A percentile compares a stretch with the other conserved stretches of the same genome.
phyloP scores from a whole-genome alignment of 2,888 invertebrate genomes.

The Hylaea fasciaria region DNA sequence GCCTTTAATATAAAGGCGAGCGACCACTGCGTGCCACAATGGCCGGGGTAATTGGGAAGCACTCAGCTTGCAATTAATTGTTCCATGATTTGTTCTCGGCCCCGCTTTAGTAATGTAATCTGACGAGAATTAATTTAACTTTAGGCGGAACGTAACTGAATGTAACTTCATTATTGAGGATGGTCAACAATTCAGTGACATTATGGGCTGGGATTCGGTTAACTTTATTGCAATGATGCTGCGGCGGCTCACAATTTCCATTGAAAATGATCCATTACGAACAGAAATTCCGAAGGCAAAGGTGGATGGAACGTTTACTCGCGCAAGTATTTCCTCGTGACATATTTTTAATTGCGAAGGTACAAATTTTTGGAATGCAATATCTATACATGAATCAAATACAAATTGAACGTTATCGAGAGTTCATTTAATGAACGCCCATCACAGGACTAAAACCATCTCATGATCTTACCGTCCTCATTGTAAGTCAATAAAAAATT shows the following conservation, averaged over 20 bases:
- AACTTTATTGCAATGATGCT: background rate
- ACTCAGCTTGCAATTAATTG: slow-evolving; percentile 39
- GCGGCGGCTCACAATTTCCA: background rate
- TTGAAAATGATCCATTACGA: background rate
- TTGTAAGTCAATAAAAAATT: too few species aligned
- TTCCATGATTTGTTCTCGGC: slow-evolving; percentile 36
- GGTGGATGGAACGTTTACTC: too few species aligned
- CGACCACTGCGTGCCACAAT: slow-evolving; percentile 13
- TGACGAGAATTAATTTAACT: slow-evolving; percentile 27
- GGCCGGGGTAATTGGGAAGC: slow-evolving; percentile 33
- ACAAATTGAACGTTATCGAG: too few species aligned
- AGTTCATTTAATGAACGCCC: too few species aligned
- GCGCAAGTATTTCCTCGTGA: too few species aligned
- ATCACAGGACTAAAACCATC: too few species aligned
- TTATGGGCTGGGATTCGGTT: background rate
- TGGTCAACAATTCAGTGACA: slow-evolving; percentile 10
- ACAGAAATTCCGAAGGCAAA: too few species aligned
- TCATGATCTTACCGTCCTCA: too few species aligned
- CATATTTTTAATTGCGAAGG: too few species aligned
- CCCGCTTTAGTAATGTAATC: slow-evolving; percentile 7
- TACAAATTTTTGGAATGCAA: too few species aligned
- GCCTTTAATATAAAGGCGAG: slow-evolving; percentile 8
- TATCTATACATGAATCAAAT: too few species aligned
- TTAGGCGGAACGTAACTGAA: slow-evolving; percentile 9
- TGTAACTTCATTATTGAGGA: slow-evolving; percentile 18